These are phyloP conservation scores for Odontophorus gujanensis DNA, from an alignment of 2,113 vertebrate genomes.

Conservation along the genomic window DNA sequence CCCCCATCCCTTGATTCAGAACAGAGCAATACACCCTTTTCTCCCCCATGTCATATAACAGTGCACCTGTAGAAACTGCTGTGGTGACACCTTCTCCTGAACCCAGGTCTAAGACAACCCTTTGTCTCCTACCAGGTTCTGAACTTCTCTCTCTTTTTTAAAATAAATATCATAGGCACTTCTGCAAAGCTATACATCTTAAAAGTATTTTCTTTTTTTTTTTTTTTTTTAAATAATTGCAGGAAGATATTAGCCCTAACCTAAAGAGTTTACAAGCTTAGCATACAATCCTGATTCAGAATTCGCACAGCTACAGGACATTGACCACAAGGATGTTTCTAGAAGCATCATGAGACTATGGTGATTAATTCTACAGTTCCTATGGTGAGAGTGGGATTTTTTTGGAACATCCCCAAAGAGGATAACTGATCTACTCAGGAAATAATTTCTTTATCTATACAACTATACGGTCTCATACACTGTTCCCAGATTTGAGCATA, in stretches of 20 bases:
- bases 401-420: not conserved
- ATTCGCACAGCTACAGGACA: not conserved
- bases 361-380: conserved; percentile 16
- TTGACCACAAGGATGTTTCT: conserved; percentile 5
- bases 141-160: not conserved
- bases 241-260: not conserved
- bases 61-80: not conserved
- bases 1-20: not conserved
- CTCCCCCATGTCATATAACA: not conserved
- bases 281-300: conserved; percentile 9
- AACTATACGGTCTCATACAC: not conserved
- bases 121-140: not conserved
- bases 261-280: conserved; percentile 19
- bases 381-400: accelerated
- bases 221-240: not conserved
- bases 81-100: not conserved
- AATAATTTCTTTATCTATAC: not conserved
- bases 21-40: not conserved
- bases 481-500: not conserved
- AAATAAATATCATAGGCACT: not conserved
- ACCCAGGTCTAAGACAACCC: not conserved
- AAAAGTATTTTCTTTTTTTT: not conserved
- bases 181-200: not conserved
- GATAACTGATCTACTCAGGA: not conserved
- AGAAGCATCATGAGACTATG: not conserved